Percentiles rank a stretch among this genome's conserved stretches.
Conservation (phyloP, 2,888 invertebrate species). For the Thymelicus lineola region DNA sequence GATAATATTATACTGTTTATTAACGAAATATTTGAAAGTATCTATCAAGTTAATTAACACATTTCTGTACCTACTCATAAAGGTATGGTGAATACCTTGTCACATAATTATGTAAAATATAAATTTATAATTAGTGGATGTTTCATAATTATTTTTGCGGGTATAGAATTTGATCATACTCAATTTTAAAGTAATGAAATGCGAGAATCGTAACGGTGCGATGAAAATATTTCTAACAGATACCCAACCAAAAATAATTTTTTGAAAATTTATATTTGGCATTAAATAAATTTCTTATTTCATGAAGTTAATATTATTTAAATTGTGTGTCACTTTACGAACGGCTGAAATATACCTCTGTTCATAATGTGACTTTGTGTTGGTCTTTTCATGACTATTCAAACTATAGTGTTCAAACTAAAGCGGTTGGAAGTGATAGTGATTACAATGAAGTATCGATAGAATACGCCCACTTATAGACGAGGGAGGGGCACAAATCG, state of each 20-base stretch:
- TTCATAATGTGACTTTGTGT: not conserved
- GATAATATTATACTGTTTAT: constrained; percentile 13
- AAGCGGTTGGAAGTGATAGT: constrained; percentile 45
- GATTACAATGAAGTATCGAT: constrained; percentile 74
- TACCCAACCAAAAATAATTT: no score
- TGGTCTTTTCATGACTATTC: not conserved
- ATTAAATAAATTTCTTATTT: no score
- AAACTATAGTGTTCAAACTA: not conserved
- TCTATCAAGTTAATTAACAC: constrained; percentile 17
- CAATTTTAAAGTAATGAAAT: constrained; percentile 22
- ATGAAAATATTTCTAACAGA: constrained; percentile 7
- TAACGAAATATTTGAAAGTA: constrained; percentile 14
- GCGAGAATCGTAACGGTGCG: constrained; percentile 2
- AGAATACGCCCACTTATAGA: constrained; percentile 76
- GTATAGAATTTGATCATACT: constrained; percentile 13
- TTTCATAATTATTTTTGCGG: not conserved
- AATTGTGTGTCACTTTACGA: no score
- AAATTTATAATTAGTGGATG: constrained; percentile 16
- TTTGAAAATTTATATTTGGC: constrained; percentile 33
- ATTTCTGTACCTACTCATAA: constrained; percentile 14
- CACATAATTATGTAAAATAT: not conserved
- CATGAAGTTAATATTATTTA: no score
- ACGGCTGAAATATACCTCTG: no score
- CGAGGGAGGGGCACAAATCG: constrained; percentile 80
- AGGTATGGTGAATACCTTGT: constrained; percentile 8